Percentiles rank a stretch among this genome's conserved stretches.
These are phyloP conservation scores for Drosophila austrosaltans DNA, from an alignment of 2,888 invertebrate genomes.

Conservation along the genomic window DNA sequence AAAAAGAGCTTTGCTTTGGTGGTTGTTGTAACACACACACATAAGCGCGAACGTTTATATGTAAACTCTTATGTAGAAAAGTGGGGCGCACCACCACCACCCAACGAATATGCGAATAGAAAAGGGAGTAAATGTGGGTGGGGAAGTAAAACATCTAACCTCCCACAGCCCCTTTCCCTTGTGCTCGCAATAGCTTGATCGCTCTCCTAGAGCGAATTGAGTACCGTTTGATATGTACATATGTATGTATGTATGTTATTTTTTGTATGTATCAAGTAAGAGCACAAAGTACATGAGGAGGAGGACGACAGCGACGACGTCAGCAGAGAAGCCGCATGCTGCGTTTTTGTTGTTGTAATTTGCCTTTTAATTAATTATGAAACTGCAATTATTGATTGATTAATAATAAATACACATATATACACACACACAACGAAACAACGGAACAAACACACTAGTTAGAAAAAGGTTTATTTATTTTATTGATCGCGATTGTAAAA, in stretches of 20 bases:
- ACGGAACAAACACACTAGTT: not conserved
- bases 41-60: not conserved
- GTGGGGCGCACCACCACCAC: slow-evolving; percentile 66
- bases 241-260: slow-evolving; percentile 8
- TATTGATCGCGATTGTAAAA: slow-evolving; percentile 32
- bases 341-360: slow-evolving; percentile 30
- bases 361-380: slow-evolving; percentile 14
- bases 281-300: slow-evolving; percentile 41
- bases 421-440: not conserved
- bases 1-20: slow-evolving; percentile 65
- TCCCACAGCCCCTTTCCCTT: slow-evolving; percentile 13
- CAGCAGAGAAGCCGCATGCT: slow-evolving; percentile 43
- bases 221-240: slow-evolving; percentile 32
- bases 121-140: slow-evolving; percentile 56
- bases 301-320: slow-evolving; percentile 22
- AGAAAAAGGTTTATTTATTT: slow-evolving; percentile 27
- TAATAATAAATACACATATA: not conserved
- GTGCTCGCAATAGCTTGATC: slow-evolving; percentile 59
- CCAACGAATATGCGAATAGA: slow-evolving; percentile 52
- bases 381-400: slow-evolving; percentile 22
- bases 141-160: slow-evolving; percentile 37
- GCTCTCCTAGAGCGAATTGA: slow-evolving; percentile 49
- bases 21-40: slow-evolving; percentile 68
- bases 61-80: slow-evolving; percentile 35
- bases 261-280: slow-evolving; percentile 51